Evolutionary conservation across 2,888 invertebrate genomes (phyloP).

Genomic region (Nephrotoma appendiculata): DNA sequence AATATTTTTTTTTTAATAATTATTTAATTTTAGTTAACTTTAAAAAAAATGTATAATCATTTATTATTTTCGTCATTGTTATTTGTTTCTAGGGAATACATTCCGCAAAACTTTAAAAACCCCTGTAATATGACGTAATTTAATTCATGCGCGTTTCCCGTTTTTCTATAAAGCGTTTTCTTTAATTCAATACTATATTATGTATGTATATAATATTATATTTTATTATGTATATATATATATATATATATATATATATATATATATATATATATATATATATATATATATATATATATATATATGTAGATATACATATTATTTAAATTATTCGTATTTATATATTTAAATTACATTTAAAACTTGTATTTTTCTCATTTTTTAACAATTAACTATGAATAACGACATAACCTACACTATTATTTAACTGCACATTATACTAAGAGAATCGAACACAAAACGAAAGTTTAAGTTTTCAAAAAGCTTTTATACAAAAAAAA

Average conservation of each 20-base stretch:
- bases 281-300: no score
- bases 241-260: no score
- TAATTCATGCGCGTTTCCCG: slow-evolving; percentile 11
- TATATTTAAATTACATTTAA: background rate
- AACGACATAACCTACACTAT: background rate
- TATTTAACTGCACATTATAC: background rate
- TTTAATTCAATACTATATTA: background rate
- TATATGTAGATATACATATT: no score
- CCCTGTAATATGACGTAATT: slow-evolving; percentile 15
- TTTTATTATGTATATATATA: no score
- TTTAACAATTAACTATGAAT: background rate
- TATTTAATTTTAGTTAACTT: background rate
- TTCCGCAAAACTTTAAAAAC: slow-evolving; percentile 13
- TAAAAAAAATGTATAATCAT: background rate
- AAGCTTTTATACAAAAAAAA: background rate
- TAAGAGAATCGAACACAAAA: background rate
- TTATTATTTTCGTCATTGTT: slow-evolving; percentile 5
- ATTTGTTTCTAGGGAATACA: slow-evolving; percentile 12
- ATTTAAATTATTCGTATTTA: background rate
- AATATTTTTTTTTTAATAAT: background rate
- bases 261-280: no score
- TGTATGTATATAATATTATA: no score
- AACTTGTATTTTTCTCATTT: background rate
- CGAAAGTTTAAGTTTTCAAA: background rate
- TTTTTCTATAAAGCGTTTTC: background rate